Conservation (phyloP, 2,797 vertebrate genomes). For the Gadopsis bispinosus region DNA sequence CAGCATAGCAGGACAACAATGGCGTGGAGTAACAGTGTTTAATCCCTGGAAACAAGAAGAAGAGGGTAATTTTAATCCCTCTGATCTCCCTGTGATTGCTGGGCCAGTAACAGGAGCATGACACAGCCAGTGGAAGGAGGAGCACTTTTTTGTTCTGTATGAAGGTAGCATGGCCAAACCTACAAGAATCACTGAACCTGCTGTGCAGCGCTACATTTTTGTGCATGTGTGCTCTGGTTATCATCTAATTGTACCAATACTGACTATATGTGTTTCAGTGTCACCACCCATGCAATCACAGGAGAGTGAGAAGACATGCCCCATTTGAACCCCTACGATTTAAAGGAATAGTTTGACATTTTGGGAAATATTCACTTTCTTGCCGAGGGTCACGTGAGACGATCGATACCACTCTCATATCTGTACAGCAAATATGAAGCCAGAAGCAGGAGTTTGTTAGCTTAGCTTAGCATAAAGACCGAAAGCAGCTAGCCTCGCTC, state of each 20-base stretch:
- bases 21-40: slow-evolving; percentile 30
- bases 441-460: slow-evolving; percentile 6
- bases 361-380: slow-evolving; percentile 29
- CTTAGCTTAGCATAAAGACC: slow-evolving; percentile 20
- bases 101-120: slow-evolving; percentile 27
- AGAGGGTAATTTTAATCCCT: slow-evolving; percentile 25
- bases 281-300: slow-evolving; percentile 60
- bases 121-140: neutral
- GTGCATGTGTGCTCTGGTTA: slow-evolving; percentile 2
- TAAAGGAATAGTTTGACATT: slow-evolving; percentile 54
- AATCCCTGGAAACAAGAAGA: slow-evolving; percentile 48
- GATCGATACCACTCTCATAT: neutral
- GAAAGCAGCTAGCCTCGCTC: neutral
- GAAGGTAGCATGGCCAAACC: slow-evolving; percentile 3
- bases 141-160: neutral
- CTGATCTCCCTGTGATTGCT: slow-evolving; percentile 48
- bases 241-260: slow-evolving; percentile 2
- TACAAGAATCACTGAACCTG: neutral
- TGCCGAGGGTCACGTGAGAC: neutral
- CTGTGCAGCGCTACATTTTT: slow-evolving; percentile 1
- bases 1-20: slow-evolving; percentile 49
- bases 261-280: slow-evolving; percentile 4
- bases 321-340: slow-evolving; percentile 26
- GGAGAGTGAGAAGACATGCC: slow-evolving; percentile 45
- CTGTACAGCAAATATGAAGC: neutral